Conservation (phyloP, 23 tunicate genomes). For the Phallusia fumigata region DNA sequence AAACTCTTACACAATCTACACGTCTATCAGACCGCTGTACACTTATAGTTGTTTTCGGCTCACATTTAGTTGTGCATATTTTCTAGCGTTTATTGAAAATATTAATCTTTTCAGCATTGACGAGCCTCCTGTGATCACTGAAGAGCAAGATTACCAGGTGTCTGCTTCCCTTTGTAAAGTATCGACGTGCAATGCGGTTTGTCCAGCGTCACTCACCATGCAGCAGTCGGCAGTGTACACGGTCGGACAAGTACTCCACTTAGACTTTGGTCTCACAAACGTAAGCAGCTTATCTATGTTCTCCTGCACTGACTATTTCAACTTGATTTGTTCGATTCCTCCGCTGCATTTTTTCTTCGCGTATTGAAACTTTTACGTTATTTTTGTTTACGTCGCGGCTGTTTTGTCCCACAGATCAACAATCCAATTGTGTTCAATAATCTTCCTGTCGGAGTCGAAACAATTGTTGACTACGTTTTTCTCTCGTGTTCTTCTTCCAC, state of each 20-base stretch:
- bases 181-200: background rate
- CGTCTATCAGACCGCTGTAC: background rate
- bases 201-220: background rate
- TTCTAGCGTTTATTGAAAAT: background rate
- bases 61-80: background rate
- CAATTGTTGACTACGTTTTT: background rate
- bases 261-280: background rate
- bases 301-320: too few species aligned
- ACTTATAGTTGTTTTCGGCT: too few species aligned
- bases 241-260: background rate
- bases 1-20: slow-evolving; percentile 1
- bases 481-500: background rate
- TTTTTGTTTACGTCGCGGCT: too few species aligned
- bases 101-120: background rate
- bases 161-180: slow-evolving; percentile 1
- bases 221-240: background rate
- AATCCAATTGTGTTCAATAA: background rate
- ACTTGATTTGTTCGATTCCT: too few species aligned
- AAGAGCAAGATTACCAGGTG: background rate
- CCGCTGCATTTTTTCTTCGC: too few species aligned
- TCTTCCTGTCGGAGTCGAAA: background rate
- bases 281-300: background rate
- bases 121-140: background rate
- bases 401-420: background rate
- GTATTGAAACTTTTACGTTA: too few species aligned